Base-by-base conservation (phyloP, 2,888 invertebrate genomes). In the Caenorhabditis sp. region DNA sequence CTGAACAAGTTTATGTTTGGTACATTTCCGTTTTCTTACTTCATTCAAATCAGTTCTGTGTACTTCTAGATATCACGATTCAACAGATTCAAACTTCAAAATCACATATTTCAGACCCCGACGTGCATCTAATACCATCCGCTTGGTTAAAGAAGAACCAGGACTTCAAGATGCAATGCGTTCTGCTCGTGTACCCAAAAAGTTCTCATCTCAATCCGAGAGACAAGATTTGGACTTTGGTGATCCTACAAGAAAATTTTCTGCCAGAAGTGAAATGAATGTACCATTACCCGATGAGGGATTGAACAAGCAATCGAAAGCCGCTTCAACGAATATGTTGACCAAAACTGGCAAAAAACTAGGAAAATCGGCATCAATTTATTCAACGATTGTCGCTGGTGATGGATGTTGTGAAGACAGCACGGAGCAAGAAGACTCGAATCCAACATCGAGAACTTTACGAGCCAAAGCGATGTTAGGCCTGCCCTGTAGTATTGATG, bases 181-280 rank as follows among this genome's bases (percentile, higher is more conserved):
- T 1, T 65, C 65, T 0, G 38, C 58, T 1, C 10, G 53, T 20
- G 17, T 60, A n/a, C 63, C 53, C 14, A 67, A 67, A 26, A 71
- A 63, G n/a, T 17, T 54, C 12, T 71, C 71, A 52, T 63, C 61
- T 1, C 71, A 71, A 49, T 67, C 71, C 0, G 71, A 71, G 27
- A 21, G 71, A n/a, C 54, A 58, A 49, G 70, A 66, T 12, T 25
- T 63, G 14, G 21, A 38, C 10, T 31, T 38, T 10, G 58, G 17
- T 8, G 17, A 23, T 8, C 8, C 17, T 25, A 25, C 26, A 25
- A 56, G 26, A 26, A 56, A 26, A 26, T 56, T 26, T 8, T 26
- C 56, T 17, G 43, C 43, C 5, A 4, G 26, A 26, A 25, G 56
- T 26, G 56, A 56, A 23, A 56, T 21, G 1, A 5, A 26, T 2